Conservation (phyloP, 2,888 invertebrate species). For the Morinoia aosen region DNA sequence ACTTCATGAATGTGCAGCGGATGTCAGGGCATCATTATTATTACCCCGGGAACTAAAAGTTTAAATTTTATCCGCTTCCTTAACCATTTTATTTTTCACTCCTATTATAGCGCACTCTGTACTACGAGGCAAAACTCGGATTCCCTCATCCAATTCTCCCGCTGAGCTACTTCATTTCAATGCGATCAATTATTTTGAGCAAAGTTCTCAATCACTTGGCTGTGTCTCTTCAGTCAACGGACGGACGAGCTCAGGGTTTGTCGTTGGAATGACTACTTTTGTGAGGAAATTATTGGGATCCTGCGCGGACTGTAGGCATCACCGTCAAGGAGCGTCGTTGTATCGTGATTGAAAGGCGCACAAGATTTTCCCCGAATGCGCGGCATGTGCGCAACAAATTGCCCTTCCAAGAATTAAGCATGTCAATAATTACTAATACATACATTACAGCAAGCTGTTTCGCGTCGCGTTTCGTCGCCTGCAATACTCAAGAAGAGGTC, state of each 20-base stretch:
- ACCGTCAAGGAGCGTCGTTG: not conserved
- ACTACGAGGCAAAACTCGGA: not conserved
- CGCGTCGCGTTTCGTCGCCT: not conserved
- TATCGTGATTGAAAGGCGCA: constrained; percentile 49
- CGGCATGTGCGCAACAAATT: constrained; percentile 32
- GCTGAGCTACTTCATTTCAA: not conserved
- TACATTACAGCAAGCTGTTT: not conserved
- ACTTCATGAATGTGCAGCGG: not conserved
- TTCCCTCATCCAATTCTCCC: not conserved
- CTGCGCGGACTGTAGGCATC: constrained; percentile 21
- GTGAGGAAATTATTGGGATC: constrained; percentile 36
- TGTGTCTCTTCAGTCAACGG: not conserved
- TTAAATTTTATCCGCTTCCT: not conserved
- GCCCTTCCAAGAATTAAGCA: constrained; percentile 1
- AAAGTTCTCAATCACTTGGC: not conserved
- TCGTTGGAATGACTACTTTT: constrained; percentile 21
- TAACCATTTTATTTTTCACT: not conserved
- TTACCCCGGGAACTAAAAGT: not conserved
- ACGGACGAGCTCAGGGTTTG: not conserved
- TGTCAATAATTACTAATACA: not conserved
- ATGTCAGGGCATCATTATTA: not conserved
- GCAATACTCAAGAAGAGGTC: not conserved
- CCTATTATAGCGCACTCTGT: not conserved
- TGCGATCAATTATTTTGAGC: not conserved
- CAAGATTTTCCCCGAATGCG: constrained; percentile 9